These are phyloP conservation scores for Vireo altiloquus DNA, from an alignment of 2,113 vertebrate species.

Conservation along the genomic window DNA sequence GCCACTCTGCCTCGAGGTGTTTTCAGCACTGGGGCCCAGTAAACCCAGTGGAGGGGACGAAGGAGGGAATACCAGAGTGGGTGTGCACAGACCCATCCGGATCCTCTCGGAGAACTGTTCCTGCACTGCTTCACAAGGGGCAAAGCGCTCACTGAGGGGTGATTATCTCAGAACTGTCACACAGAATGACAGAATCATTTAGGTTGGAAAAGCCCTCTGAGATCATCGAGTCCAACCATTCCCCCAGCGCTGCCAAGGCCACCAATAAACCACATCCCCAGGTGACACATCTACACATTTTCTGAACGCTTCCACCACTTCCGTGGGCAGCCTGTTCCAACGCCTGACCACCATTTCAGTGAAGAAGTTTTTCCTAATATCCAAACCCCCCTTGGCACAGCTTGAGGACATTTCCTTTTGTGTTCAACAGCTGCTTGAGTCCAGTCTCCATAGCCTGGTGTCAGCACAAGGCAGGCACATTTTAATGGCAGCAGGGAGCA, in stretches of 20 bases:
- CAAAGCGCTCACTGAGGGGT: neutral
- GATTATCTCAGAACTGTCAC: neutral
- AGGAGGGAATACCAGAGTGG: neutral
- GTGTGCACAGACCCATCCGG: neutral
- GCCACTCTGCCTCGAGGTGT: neutral
- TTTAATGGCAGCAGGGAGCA: neutral
- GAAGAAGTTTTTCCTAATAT: neutral
- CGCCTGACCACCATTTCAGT: neutral
- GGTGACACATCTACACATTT: neutral
- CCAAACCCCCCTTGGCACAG: neutral
- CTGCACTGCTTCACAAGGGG: neutral
- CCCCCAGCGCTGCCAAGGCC: neutral
- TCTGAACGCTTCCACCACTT: neutral
- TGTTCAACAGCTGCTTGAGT: neutral
- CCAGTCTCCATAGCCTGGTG: neutral
- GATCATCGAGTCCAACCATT: neutral
- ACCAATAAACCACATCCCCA: neutral
- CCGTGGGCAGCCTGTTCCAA: neutral
- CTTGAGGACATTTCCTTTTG: neutral
- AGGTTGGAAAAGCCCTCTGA: neutral
- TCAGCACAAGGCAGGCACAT: neutral
- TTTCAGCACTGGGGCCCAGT: neutral
- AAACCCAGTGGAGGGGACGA: neutral
- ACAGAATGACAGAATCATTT: neutral
- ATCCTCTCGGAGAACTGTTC: neutral